These are phyloP conservation scores for Unio delphinus DNA, from an alignment of 2,888 invertebrate species.

Conservation along the genomic window DNA sequence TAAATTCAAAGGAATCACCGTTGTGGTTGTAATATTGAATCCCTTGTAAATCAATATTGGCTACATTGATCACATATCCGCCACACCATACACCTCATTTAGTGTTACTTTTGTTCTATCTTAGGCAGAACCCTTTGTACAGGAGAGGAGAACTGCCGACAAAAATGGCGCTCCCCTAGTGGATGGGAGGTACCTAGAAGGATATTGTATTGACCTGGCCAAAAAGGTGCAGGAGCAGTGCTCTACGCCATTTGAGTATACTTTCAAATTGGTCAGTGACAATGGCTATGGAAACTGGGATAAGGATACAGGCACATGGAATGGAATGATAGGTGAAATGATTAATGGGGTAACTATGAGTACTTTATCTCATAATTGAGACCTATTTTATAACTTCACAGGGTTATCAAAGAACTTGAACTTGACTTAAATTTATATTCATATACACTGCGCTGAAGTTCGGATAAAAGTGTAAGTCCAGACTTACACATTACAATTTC, in stretches of 20 bases:
- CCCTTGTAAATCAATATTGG: too few species aligned
- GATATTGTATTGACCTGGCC: conserved; percentile 93
- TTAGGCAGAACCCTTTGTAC: conserved; percentile 40
- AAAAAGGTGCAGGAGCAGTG: conserved; percentile 85
- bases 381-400: too few species aligned
- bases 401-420: too few species aligned
- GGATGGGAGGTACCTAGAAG: conserved; percentile 69
- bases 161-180: conserved; percentile 30
- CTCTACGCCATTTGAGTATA: conserved; percentile 83
- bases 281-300: conserved; percentile 81
- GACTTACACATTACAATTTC: too few species aligned
- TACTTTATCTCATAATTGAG: too few species aligned
- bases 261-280: conserved; percentile 87
- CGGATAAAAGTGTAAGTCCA: too few species aligned
- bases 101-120: neutral
- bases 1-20: too few species aligned
- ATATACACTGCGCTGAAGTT: too few species aligned
- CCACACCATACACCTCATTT: too few species aligned
- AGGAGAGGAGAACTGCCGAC: conserved; percentile 23
- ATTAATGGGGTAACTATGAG: conserved; percentile 17
- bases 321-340: conserved; percentile 69
- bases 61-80: too few species aligned
- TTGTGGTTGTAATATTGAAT: too few species aligned
- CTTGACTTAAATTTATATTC: too few species aligned
- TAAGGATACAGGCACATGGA: conserved; percentile 53